Evolutionary conservation across 2,113 vertebrate genomes (phyloP).

Genomic region (Aythya baeri): DNA sequence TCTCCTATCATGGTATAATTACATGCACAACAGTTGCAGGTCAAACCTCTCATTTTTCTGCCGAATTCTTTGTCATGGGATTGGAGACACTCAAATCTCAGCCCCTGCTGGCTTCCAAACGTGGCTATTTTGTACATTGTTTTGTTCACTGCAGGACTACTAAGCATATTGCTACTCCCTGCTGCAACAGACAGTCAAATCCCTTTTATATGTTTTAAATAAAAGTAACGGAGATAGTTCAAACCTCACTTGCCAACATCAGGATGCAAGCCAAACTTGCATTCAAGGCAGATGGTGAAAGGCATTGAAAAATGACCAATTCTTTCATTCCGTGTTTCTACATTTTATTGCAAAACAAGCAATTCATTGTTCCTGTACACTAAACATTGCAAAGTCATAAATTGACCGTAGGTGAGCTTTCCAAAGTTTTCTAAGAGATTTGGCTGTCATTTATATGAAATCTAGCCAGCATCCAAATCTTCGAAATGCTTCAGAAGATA

Average conservation of each 20-base stretch:
- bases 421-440: neutral
- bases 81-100: neutral
- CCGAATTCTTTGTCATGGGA: neutral
- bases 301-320: neutral
- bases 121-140: neutral
- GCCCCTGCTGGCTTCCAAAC: neutral
- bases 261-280: neutral
- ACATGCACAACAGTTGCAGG: neutral
- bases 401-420: neutral
- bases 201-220: neutral
- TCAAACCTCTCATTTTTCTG: neutral
- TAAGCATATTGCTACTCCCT: neutral
- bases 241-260: neutral
- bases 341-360: neutral
- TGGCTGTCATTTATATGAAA: neutral
- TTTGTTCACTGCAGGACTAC: neutral
- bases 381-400: neutral
- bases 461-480: neutral
- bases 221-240: neutral
- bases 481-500: neutral
- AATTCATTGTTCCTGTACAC: neutral
- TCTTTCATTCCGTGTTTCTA: neutral
- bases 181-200: neutral
- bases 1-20: neutral
- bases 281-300: slow-evolving; percentile 1